A percentile compares a stretch with the other conserved stretches of the same genome.
These are phyloP conservation scores for Tetrapedia diversipes DNA, from an alignment of 2,888 invertebrate species.

Conservation along the genomic window DNA sequence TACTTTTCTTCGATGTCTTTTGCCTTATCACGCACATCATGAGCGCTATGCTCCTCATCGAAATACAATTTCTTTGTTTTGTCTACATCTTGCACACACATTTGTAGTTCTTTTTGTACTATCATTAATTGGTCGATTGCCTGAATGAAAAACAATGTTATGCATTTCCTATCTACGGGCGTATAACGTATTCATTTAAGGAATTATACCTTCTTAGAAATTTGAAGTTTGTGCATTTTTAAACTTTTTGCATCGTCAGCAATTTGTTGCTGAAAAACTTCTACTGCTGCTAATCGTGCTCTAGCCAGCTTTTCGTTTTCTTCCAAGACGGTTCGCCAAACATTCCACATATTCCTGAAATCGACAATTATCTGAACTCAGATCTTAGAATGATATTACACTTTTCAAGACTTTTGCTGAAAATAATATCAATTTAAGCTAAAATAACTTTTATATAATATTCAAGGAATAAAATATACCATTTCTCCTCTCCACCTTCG, in stretches of 20 bases:
- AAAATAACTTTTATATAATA: background rate
- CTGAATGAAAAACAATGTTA: constrained; percentile 81
- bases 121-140: constrained; percentile 92
- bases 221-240: constrained; percentile 91
- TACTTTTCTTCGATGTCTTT: constrained; percentile 97
- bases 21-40: constrained; percentile 97
- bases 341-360: constrained; percentile 97
- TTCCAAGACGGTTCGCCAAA: constrained; percentile 97
- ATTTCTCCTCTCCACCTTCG: constrained; percentile 95
- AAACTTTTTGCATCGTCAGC: constrained; percentile 96
- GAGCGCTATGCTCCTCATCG: constrained; percentile 97
- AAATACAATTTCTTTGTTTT: constrained; percentile 97
- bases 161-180: background rate
- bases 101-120: constrained; percentile 95
- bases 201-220: constrained; percentile 88
- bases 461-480: constrained; percentile 85
- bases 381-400: background rate
- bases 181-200: constrained; percentile 1
- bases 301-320: constrained; percentile 97
- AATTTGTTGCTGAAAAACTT: constrained; percentile 97
- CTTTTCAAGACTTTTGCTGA: background rate
- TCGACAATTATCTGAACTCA: background rate
- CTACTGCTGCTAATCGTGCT: constrained; percentile 95
- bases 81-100: constrained; percentile 94
- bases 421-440: background rate